Evolutionary conservation across 2,888 invertebrate species (phyloP).

Genomic region (Acleris cristana): DNA sequence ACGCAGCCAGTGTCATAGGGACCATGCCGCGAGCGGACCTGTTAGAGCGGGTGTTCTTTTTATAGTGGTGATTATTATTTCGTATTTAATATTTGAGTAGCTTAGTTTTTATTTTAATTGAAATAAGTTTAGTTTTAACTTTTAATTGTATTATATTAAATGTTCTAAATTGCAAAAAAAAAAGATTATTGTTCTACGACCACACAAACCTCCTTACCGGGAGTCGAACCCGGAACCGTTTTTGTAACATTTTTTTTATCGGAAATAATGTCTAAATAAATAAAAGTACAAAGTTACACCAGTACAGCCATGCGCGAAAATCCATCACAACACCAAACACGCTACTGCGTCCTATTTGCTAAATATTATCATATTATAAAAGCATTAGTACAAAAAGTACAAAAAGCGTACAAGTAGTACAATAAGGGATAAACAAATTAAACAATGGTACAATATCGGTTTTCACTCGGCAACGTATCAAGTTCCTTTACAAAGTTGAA

Average conservation of each 20-base stretch:
- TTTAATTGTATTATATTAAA: too few relatives aligned
- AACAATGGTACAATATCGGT: constrained; percentile 48
- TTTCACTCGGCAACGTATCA: constrained; percentile 42
- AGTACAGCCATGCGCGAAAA: constrained; percentile 28
- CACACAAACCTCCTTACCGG: too few relatives aligned
- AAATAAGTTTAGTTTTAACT: too few relatives aligned
- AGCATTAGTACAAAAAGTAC: constrained; percentile 32
- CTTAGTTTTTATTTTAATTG: too few relatives aligned
- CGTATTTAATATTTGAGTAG: too few relatives aligned
- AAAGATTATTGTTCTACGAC: too few relatives aligned
- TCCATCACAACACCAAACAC: constrained; percentile 39
- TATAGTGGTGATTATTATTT: too few relatives aligned
- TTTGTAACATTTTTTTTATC: neutral
- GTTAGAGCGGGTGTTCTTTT: too few relatives aligned
- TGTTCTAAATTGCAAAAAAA: too few relatives aligned
- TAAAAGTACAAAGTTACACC: neutral
- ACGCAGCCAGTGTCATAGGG: too few relatives aligned
- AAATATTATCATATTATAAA: constrained; percentile 53
- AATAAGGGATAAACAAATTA: constrained; percentile 40
- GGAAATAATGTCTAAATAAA: neutral
- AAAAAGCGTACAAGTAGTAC: constrained; percentile 31
- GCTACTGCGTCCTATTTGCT: constrained; percentile 53
- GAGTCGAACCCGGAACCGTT: neutral
- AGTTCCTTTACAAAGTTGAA: constrained; percentile 16
- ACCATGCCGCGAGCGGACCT: too few relatives aligned